Base-by-base conservation (phyloP, 2,113 vertebrate genomes). In the Neofelis nebulosa region DNA sequence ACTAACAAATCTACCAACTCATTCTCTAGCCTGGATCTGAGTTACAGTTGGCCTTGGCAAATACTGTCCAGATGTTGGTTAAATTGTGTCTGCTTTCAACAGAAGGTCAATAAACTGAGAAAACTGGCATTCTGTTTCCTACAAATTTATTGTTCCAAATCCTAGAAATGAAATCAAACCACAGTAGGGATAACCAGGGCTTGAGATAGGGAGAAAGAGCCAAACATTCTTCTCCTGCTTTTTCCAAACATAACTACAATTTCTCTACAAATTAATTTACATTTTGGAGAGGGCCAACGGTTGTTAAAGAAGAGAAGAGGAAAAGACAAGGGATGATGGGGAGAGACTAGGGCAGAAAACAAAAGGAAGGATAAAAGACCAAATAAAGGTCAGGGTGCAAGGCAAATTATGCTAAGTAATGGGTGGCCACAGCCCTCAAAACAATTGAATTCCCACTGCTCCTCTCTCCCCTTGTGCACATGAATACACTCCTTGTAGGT, bases 41-140 rank as follows among this genome's bases (percentile, higher is more conserved):
- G 74, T 94, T 96, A 89, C 86, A 92, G 93, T 98, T 98, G 97
- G 97, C 95, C 85, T 94, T 89, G 95, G 98, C 84, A 97, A 98
- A 98, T 96, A 97, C 63, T 95, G 96, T 93, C 95, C 97, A 98
- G 98, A 98, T 98, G 97, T 97, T 96, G 93, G 88, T 73, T 98
- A 98, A 98, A 98, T 98, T 97, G 96, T 96, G 92, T 65, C 87
- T 95, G 94, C 91, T 96, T 98, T 97, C 98, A 98, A 96, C 97
- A 98, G 96, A 98, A 98, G 97, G 98, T 97, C 97, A 98, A 96
- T 97, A 98, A 98, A 98, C 94, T 94, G 96, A 97, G 97, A 98
- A 98, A 98, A 97, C 97, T 97, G 95, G 97, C 81, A 95, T 97
- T 97, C 94, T 93, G 63, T 85, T 96, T 90, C 25, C 88, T 91